Percentiles rank a stretch among this genome's conserved stretches.
These are phyloP conservation scores for Palaemon carinicauda DNA, from an alignment of 1,140 invertebrate genomes.

Conservation along the genomic window DNA sequence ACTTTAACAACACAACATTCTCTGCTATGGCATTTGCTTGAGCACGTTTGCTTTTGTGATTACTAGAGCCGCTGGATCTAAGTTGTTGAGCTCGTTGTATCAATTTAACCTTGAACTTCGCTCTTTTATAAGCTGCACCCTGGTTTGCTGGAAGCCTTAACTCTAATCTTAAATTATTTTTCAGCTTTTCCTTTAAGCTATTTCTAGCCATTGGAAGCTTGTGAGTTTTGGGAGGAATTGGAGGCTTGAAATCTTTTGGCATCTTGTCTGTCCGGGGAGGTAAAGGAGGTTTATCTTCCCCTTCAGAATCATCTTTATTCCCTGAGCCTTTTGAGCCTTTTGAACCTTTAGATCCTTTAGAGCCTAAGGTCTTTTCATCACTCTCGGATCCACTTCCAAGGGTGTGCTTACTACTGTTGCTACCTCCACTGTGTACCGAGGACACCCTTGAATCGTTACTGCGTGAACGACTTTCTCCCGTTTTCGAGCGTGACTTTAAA, in stretches of 20 bases:
- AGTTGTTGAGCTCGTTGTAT: slow-evolving; percentile 58
- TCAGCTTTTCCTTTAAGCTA: slow-evolving; percentile 62
- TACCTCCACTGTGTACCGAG: slow-evolving; percentile 51
- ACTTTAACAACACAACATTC: slow-evolving; percentile 64
- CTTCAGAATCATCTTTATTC: slow-evolving; percentile 34
- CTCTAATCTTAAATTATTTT: slow-evolving; percentile 62
- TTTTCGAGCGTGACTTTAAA: slow-evolving; percentile 23
- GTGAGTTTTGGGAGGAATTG: slow-evolving; percentile 58
- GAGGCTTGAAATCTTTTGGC: slow-evolving; percentile 59
- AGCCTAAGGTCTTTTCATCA: slow-evolving; percentile 54
- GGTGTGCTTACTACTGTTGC: slow-evolving; percentile 54
- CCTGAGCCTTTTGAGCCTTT: slow-evolving; percentile 50
- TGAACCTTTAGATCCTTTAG: slow-evolving; percentile 33
- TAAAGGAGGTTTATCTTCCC: slow-evolving; percentile 56
- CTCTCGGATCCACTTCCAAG: slow-evolving; percentile 55
- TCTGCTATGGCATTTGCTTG: slow-evolving; percentile 65
- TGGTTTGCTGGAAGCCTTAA: slow-evolving; percentile 59
- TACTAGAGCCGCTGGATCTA: slow-evolving; percentile 15
- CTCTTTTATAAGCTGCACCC: slow-evolving; percentile 56
- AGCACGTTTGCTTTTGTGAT: slow-evolving; percentile 56
- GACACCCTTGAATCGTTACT: slow-evolving; percentile 59
- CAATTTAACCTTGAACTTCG: slow-evolving; percentile 58
- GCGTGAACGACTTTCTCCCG: slow-evolving; percentile 55
- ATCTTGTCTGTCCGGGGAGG: slow-evolving; percentile 60
- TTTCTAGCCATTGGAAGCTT: slow-evolving; percentile 60